Conservation (phyloP, 1,140 invertebrate genomes). For the Drosophila mauritiana region DNA sequence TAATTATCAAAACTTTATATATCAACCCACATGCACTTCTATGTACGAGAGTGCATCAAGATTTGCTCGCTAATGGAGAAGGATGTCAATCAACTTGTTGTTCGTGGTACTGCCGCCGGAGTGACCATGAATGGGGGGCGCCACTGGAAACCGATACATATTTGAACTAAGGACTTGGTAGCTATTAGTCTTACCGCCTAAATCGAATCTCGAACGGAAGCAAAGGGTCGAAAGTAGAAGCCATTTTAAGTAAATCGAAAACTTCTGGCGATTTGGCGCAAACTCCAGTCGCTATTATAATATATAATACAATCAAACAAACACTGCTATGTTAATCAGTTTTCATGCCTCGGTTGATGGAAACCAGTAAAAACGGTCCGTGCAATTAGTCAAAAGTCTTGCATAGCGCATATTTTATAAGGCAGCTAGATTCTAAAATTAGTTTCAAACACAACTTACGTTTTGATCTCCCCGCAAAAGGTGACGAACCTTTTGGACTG, state of each 20-base stretch:
- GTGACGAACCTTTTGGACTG: not conserved
- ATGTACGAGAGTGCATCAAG: conserved; percentile 48
- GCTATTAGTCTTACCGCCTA: conserved; percentile 69
- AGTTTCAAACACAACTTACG: conserved; percentile 25
- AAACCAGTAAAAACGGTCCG: conserved; percentile 49
- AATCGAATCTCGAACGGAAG: conserved; percentile 62
- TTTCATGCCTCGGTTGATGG: conserved; percentile 59
- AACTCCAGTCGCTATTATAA: conserved; percentile 47
- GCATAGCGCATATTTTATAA: conserved; percentile 64
- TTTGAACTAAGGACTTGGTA: conserved; percentile 80
- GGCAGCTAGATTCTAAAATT: conserved; percentile 51
- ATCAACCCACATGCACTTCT: conserved; percentile 37
- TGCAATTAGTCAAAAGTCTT: conserved; percentile 80
- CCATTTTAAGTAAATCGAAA: conserved; percentile 28
- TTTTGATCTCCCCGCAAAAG: conserved; percentile 21
- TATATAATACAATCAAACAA: conserved; percentile 72
- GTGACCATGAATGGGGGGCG: conserved; percentile 5
- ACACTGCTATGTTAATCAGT: conserved; percentile 59
- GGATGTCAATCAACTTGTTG: conserved; percentile 72
- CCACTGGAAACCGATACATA: conserved; percentile 77
- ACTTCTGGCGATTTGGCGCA: conserved; percentile 7
- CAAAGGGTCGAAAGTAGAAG: conserved; percentile 34
- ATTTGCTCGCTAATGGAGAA: conserved; percentile 70
- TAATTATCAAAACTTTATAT: conserved; percentile 76
- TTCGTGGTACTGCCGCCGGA: conserved; percentile 32